Evolutionary conservation across 2,113 vertebrate genomes (phyloP).

Genomic region (Toxotes chatareus): DNA sequence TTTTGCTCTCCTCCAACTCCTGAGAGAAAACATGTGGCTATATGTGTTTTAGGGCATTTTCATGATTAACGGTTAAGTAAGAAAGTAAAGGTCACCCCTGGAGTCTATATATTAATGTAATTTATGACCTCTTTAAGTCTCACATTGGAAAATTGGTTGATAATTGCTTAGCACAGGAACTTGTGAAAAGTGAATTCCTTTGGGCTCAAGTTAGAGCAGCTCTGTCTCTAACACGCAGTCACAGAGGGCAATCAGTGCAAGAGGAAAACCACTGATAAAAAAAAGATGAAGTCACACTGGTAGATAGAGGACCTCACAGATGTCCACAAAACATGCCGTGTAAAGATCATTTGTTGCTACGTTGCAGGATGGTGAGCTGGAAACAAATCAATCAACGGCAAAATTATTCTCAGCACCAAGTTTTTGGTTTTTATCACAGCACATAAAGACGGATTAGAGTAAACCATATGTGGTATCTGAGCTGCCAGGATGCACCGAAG

Average conservation of each 20-base stretch:
- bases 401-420: constrained; percentile 1
- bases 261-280: background rate
- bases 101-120: constrained; percentile 45
- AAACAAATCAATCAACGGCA: constrained; percentile 17
- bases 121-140: constrained; percentile 55
- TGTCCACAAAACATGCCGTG: background rate
- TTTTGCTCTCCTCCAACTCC: background rate
- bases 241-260: background rate
- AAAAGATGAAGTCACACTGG: background rate
- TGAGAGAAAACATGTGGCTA: background rate
- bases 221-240: background rate
- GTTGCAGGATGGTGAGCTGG: background rate
- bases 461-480: constrained; percentile 12
- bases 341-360: constrained; percentile 15
- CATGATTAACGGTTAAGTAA: constrained; percentile 50
- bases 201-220: background rate
- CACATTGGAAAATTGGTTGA: constrained; percentile 24
- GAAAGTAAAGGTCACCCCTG: constrained; percentile 48
- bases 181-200: constrained; percentile 10
- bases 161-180: constrained; percentile 44
- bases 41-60: constrained; percentile 35
- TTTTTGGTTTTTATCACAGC: constrained; percentile 9
- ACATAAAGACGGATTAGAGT: constrained; percentile 39
- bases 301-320: background rate
- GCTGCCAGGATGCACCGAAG: constrained; percentile 1